A percentile compares a stretch with the other conserved stretches of the same genome.
Conservation (phyloP, 2,797 vertebrate species). For the Eleutherodactylus coqui region DNA sequence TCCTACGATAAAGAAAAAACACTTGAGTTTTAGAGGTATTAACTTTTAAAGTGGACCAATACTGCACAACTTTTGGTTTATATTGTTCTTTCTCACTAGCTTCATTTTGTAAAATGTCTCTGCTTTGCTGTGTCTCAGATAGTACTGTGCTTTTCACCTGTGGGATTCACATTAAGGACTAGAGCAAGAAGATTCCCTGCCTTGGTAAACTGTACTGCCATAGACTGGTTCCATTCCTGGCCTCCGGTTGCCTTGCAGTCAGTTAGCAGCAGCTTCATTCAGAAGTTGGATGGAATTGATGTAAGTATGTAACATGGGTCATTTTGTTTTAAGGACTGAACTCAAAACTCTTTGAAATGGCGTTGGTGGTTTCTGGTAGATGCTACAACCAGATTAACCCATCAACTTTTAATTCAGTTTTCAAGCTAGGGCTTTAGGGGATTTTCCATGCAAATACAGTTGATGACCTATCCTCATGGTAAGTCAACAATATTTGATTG, state of each 20-base stretch:
- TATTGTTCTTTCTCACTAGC: background rate
- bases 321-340: background rate
- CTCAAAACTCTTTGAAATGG: no score
- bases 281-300: constrained; percentile 77
- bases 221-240: constrained; percentile 77
- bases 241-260: constrained; percentile 74
- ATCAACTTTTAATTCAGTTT: no score
- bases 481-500: no score
- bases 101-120: background rate
- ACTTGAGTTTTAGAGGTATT: background rate
- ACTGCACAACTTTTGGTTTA: background rate
- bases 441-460: no score
- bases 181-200: constrained; percentile 78
- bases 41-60: background rate
- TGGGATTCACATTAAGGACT: constrained; percentile 77
- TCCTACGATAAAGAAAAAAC: background rate
- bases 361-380: background rate
- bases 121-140: constrained; percentile 69
- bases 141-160: constrained; percentile 80
- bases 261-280: constrained; percentile 77
- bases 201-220: constrained; percentile 76
- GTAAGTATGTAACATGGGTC: constrained; percentile 63
- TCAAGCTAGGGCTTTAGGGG: no score
- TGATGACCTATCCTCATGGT: no score
- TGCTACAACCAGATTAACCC: no score